Base-by-base conservation (phyloP, 2,113 vertebrate species). In the Pseudorasbora parva region DNA sequence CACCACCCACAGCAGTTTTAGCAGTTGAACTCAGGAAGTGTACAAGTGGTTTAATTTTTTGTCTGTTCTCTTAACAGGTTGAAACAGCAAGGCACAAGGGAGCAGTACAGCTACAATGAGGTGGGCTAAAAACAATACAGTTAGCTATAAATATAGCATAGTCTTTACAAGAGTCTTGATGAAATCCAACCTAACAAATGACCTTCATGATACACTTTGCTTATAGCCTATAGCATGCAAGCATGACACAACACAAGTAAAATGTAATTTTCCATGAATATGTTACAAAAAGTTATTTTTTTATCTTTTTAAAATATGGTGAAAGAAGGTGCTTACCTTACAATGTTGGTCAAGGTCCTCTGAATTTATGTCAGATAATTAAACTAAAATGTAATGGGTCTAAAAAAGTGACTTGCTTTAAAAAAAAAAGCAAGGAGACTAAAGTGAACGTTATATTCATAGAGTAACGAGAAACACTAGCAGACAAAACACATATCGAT, bases 21-120 rank as follows among this genome's bases (percentile, higher is more conserved):
- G 30, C 33, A 85, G 27, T 25, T 78, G 1, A 62, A 43, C 27
- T 71, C 57, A 78, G 79, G 68, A 82, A 82, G n/a, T 54, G 45
- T 27, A 9, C 27, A 59, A 59, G n/a, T 49, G 19, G 19, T 77
- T 66, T 81, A 23, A 57, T 45, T 62, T 49, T 69, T 56, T 69
- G 56, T 17, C 43, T 43, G 41, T 62, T 74, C 5, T 62, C 37
- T 72, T 41, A 81, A 64, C 88, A 95, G 95, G 87, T 92, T 95
- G 88, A 95, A 95, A 87, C 94, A 95, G 85, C 95, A 95, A 87
- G 93, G 94, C 83, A 92, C 93, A 0, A 91, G 94, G 88, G 93
- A 94, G 88, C 94, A 94, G 89, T 94, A 95, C 90, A 95, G 95
- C 88, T 95, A 95, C 91, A 95, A 94, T 49, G 94, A 95, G 95